Evolutionary conservation across 2,113 vertebrate species (phyloP).

Genomic region (Poeciliopsis occidentalis): DNA sequence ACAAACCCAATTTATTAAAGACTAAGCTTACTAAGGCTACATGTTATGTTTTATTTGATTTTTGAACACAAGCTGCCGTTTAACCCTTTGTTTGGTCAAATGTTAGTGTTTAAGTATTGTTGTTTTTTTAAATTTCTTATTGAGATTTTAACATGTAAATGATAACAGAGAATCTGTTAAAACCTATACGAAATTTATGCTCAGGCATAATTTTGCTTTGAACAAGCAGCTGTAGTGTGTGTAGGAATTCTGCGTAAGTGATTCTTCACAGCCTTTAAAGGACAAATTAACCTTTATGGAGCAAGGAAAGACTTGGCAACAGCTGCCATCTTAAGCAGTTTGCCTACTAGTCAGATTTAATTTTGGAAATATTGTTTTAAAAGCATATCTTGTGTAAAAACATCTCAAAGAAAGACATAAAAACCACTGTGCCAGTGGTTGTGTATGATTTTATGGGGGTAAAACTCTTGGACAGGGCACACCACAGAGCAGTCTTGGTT

Average conservation of each 20-base stretch:
- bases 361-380: neutral
- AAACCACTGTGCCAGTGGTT: neutral
- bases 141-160: neutral
- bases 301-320: neutral
- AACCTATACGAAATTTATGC: too few species aligned
- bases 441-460: neutral
- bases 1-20: too few species aligned
- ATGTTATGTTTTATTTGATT: too few species aligned
- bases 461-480: neutral
- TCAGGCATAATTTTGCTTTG: neutral
- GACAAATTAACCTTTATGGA: neutral
- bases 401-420: neutral
- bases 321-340: neutral
- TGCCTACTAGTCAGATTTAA: neutral
- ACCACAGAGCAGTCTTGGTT: conserved; percentile 6
- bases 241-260: neutral
- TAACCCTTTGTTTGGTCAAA: neutral
- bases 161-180: too few species aligned
- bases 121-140: neutral
- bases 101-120: neutral
- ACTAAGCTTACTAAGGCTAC: too few species aligned
- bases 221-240: too few species aligned
- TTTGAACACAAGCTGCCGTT: neutral
- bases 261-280: neutral
- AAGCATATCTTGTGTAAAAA: neutral